Conservation (phyloP, 2,113 vertebrate genomes). For the Sceloporus undulatus region DNA sequence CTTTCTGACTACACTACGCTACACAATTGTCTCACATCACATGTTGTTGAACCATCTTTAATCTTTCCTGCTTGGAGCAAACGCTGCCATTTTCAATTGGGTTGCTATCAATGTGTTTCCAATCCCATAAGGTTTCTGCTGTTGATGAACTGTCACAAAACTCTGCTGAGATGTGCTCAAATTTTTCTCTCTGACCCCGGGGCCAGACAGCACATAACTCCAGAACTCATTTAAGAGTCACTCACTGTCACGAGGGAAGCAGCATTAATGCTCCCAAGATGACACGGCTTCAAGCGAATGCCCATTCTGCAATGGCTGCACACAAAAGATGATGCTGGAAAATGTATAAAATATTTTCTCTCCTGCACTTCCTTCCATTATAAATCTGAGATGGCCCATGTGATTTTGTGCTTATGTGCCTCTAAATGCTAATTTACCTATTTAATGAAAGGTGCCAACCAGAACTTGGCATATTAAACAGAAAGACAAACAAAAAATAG, state of each 20-base stretch:
- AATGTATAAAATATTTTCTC: constrained; percentile 63
- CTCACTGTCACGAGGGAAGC: background rate
- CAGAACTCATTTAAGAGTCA: constrained; percentile 27
- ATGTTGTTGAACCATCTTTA: background rate
- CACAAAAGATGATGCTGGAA: constrained; percentile 61
- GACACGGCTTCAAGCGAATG: constrained; percentile 42
- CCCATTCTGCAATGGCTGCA: constrained; percentile 56
- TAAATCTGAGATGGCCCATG: constrained; percentile 49
- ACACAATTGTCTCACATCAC: background rate
- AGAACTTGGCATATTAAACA: background rate
- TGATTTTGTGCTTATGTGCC: constrained; percentile 36
- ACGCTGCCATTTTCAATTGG: background rate
- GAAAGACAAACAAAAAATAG: background rate
- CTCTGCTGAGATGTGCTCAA: constrained; percentile 7
- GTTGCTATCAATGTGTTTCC: background rate
- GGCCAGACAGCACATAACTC: constrained; percentile 16
- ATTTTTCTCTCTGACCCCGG: constrained; percentile 6
- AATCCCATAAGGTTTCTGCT: background rate
- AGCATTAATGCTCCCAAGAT: constrained; percentile 53
- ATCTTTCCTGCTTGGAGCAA: constrained; percentile 11
- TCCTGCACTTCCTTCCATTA: constrained; percentile 57
- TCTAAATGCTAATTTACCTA: constrained; percentile 48
- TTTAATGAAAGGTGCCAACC: constrained; percentile 39
- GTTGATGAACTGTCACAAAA: background rate
- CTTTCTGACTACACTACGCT: background rate